A percentile compares a stretch with the other conserved stretches of the same genome.
phyloP scores from a whole-genome alignment of 2,797 vertebrate species.

The Rhynchonycteris naso region DNA sequence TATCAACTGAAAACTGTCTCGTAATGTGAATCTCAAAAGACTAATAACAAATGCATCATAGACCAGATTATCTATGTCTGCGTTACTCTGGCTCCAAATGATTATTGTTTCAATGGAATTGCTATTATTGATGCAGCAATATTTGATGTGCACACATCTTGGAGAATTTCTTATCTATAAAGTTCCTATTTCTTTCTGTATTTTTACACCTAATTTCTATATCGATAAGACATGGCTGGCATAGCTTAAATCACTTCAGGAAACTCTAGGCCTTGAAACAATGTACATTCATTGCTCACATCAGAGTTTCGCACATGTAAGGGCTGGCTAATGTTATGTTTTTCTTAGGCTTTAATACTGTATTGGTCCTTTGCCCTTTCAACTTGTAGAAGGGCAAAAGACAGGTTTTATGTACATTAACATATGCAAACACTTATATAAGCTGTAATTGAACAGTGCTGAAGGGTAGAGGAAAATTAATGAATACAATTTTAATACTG shows the following conservation, averaged over 20 bases:
- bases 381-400: background rate
- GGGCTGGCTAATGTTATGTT: background rate
- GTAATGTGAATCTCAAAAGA: constrained; percentile 16
- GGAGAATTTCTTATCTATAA: background rate
- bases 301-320: background rate
- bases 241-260: background rate
- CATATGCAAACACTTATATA: background rate
- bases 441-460: background rate
- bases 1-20: constrained; percentile 36
- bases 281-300: background rate
- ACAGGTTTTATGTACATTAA: background rate
- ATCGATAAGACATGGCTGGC: background rate
- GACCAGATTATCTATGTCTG: background rate
- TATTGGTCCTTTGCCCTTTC: background rate
- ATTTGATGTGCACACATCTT: background rate
- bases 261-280: background rate
- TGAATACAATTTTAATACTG: background rate
- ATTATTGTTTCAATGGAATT: background rate
- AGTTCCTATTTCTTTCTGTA: background rate
- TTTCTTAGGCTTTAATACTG: background rate
- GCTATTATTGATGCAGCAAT: background rate
- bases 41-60: background rate
- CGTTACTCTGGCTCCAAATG: background rate
- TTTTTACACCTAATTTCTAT: background rate
- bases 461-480: background rate